Base-by-base conservation (phyloP, 2,888 invertebrate species). In the Tetropium fuscum region DNA sequence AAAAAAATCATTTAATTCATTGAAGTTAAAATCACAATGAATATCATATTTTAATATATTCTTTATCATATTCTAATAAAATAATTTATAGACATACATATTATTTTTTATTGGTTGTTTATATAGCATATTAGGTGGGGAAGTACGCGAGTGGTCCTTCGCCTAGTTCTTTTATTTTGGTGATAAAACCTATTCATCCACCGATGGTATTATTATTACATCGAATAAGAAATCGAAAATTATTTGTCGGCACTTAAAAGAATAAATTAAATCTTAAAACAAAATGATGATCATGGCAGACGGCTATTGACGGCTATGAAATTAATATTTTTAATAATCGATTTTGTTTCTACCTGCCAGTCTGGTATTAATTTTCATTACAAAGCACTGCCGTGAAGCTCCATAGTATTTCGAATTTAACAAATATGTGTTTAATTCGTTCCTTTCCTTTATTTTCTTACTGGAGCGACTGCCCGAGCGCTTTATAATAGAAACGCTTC, bases 261-360 rank as follows among this genome's bases (percentile, higher is more conserved):
- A 70, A 65, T 64, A 64, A 68, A 72, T 72, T 70, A 70, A 70
- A 70, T 64, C 66, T 64, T 67, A 63, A 71, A 70, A 71, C 70
- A 66, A 71, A 71, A 71, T 68, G 66, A 69, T 70, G 66, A 68
- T 70, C 69, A 65, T 67, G 68, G 66, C 68, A 66, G 70, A 70
- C 72, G 66, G 70, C 63, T 66, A 73, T 71, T 75, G 75, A 74
- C 74, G 74, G 75, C 69, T 69, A 68, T 69, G 73, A 75, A 75
- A 77, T 77, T 77, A 77, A 77, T 77, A 77, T 76, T 76, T 75
- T 75, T 74, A 75, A 76, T 77, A 77, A 77, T 77, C 76, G 77
- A 76, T 76, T 77, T 74, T 60, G 71, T 73, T 64, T 71, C 74
- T 69, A 70, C 65, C 70, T 69, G 66, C 61, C 62, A 66, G 65